Evolutionary conservation across 2,888 invertebrate genomes (phyloP).

Genomic region (Steinernema scapterisci): DNA sequence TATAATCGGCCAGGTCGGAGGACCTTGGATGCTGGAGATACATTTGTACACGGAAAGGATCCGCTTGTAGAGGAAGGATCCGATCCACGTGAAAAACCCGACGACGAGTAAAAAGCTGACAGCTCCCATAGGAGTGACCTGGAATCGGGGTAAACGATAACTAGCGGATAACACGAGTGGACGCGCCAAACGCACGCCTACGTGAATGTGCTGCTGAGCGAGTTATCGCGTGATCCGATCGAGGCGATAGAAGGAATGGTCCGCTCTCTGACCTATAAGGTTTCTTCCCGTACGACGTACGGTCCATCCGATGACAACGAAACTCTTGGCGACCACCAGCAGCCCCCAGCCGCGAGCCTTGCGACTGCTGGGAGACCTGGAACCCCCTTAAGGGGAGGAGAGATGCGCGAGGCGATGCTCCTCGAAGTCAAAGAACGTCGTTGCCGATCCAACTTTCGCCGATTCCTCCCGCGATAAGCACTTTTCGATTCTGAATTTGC

Average conservation of each 20-base stretch:
- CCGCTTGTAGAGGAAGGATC: neutral
- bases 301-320: neutral
- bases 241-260: conserved; percentile 29
- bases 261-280: conserved; percentile 30
- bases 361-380: neutral
- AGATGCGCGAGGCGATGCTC: conserved; percentile 6
- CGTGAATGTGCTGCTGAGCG: conserved; percentile 4
- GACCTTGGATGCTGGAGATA: conserved; percentile 58
- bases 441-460: neutral
- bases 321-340: neutral
- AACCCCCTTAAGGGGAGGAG: conserved; percentile 22
- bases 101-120: conserved; percentile 20
- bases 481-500: neutral
- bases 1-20: conserved; percentile 57
- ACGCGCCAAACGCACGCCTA: neutral
- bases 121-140: conserved; percentile 12
- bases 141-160: neutral
- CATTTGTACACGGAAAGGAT: conserved; percentile 42
- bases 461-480: neutral
- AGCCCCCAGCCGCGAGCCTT: neutral
- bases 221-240: conserved; percentile 32
- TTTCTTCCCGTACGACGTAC: conserved; percentile 16
- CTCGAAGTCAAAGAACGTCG: conserved; percentile 18
- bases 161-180: neutral
- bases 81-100: conserved; percentile 11